phyloP scores from a whole-genome alignment of 2,888 invertebrate species.

The Frankliniella intonsa region DNA sequence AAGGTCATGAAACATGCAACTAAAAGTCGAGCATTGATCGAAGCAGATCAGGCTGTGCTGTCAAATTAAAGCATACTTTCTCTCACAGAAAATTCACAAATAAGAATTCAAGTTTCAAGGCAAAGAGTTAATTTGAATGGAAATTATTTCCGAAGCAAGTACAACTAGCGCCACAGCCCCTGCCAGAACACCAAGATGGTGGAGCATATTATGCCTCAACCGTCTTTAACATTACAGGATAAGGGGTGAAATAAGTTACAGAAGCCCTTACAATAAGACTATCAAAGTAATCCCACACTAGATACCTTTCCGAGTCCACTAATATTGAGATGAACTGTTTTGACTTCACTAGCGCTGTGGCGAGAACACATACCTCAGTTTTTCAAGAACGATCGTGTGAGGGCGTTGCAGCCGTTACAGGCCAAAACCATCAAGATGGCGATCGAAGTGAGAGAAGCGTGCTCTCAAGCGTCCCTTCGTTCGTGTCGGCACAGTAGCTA shows the following conservation, averaged over 20 bases:
- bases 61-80: not conserved
- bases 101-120: not conserved
- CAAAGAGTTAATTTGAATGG: not conserved
- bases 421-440: not conserved
- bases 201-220: not conserved
- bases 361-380: constrained; percentile 20
- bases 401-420: constrained; percentile 22
- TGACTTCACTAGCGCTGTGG: constrained; percentile 24
- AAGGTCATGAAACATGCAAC: not conserved
- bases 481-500: too few relatives aligned
- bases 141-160: not conserved
- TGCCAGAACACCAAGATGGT: not conserved
- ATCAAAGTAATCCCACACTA: too few relatives aligned
- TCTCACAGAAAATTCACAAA: not conserved
- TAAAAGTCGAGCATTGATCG: not conserved
- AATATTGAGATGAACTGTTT: not conserved
- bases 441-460: not conserved
- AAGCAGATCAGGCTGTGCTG: not conserved
- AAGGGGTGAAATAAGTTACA: too few relatives aligned
- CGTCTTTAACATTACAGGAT: not conserved
- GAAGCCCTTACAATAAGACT: too few relatives aligned
- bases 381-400: constrained; percentile 17
- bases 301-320: too few relatives aligned
- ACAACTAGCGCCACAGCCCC: not conserved
- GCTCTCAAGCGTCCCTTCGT: not conserved